These are phyloP conservation scores for Ellobius talpinus DNA, from an alignment of 2,113 vertebrate species.

Conservation along the genomic window DNA sequence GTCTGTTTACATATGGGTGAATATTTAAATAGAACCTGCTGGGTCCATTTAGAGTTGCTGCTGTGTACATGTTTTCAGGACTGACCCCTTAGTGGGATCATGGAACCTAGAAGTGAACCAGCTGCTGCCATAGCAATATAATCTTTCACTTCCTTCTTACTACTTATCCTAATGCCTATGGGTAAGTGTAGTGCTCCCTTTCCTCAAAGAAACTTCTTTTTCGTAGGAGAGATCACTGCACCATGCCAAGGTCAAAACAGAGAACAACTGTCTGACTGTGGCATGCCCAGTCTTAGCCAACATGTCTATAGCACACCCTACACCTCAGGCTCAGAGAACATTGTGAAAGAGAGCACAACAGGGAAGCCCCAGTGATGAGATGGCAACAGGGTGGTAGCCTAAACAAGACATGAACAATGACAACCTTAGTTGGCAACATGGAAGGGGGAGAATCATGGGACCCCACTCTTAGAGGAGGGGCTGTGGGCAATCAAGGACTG, in stretches of 20 bases:
- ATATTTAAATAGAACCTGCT: not conserved
- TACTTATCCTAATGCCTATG: not conserved
- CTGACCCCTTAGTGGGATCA: not conserved
- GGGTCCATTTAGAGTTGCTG: not conserved
- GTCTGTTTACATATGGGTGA: not conserved
- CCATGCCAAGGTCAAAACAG: not conserved
- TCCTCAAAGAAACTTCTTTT: not conserved
- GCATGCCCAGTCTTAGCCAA: not conserved
- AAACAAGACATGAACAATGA: not conserved
- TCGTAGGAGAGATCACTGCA: not conserved
- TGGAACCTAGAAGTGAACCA: not conserved
- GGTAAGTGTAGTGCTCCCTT: not conserved
- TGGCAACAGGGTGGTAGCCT: not conserved
- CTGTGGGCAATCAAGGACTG: too few species aligned
- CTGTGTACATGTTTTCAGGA: not conserved
- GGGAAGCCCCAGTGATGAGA: not conserved
- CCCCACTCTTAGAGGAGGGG: not conserved
- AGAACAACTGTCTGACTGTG: not conserved
- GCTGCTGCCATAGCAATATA: not conserved
- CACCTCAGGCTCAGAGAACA: not conserved
- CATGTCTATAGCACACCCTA: not conserved
- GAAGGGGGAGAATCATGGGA: too few species aligned
- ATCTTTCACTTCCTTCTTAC: not conserved
- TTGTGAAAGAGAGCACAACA: too few species aligned
- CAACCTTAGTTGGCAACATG: not conserved